Percentiles rank a stretch among this genome's conserved stretches.
Conservation (phyloP, 2,888 invertebrate genomes). For the Thymelicus lineola region DNA sequence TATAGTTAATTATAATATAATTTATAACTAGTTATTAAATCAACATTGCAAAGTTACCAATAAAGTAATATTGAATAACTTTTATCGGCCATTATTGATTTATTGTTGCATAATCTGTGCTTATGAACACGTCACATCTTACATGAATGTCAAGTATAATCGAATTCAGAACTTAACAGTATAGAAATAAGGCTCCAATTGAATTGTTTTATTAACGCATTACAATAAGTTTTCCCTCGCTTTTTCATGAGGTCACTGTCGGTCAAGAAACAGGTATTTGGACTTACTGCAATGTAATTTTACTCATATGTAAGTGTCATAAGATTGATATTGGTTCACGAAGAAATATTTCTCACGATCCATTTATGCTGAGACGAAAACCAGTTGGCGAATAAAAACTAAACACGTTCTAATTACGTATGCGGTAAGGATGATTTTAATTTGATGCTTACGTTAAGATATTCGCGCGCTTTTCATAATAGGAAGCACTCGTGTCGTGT, state of each 20-base stretch:
- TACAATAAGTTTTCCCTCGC: conserved; percentile 60
- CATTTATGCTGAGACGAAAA: conserved; percentile 45
- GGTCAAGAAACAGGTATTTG: conserved; percentile 76
- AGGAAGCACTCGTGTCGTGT: conserved; percentile 41
- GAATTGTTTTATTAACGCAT: conserved; percentile 10
- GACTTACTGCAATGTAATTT: conserved; percentile 25
- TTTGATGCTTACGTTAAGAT: conserved; percentile 12
- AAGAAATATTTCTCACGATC: conserved; percentile 50
- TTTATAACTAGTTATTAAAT: too few species aligned
- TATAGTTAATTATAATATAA: too few species aligned
- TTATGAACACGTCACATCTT: conserved; percentile 32
- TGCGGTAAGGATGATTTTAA: conserved; percentile 15
- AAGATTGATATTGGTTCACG: conserved; percentile 39
- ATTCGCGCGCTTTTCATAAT: conserved; percentile 38
- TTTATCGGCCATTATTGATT: conserved; percentile 34
- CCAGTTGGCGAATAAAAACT: conserved; percentile 22
- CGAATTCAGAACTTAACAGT: conserved; percentile 41
- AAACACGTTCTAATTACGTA: conserved; percentile 22
- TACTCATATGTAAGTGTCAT: not conserved
- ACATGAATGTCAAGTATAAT: conserved; percentile 3
- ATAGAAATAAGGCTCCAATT: conserved; percentile 40
- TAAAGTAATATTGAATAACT: conserved; percentile 20
- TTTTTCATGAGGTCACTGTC: conserved; percentile 75
- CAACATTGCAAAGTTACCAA: too few species aligned
- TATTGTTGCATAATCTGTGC: conserved; percentile 37